Percentiles rank a stretch among this genome's conserved stretches.
Conservation (phyloP, 1,140 invertebrate genomes). For the Sinonovacula constricta region DNA sequence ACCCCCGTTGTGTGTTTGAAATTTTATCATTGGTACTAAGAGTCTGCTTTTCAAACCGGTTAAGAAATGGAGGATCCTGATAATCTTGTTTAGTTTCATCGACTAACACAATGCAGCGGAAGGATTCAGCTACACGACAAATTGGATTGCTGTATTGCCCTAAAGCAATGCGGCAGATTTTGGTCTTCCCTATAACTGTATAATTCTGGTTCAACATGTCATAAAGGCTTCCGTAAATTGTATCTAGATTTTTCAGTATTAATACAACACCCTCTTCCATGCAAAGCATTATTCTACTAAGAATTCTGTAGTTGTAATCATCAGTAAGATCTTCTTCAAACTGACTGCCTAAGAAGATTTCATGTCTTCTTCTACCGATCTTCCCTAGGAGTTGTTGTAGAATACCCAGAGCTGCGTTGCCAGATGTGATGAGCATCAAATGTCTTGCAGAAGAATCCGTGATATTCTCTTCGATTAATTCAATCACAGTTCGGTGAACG, state of each 20-base stretch:
- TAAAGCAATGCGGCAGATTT: slow-evolving; percentile 64
- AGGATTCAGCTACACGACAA: slow-evolving; percentile 67
- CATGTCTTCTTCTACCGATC: slow-evolving; percentile 34
- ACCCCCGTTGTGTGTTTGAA: slow-evolving; percentile 4
- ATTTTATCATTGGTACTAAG: slow-evolving; percentile 56
- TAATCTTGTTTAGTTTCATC: slow-evolving; percentile 62
- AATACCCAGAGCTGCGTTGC: slow-evolving; percentile 59
- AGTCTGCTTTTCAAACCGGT: slow-evolving; percentile 71
- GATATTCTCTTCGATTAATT: slow-evolving; percentile 61
- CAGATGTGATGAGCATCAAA: slow-evolving; percentile 62
- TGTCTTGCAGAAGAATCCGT: slow-evolving; percentile 54
- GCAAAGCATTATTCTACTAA: slow-evolving; percentile 69
- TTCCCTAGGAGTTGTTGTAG: slow-evolving; percentile 50
- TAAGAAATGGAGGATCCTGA: slow-evolving; percentile 67
- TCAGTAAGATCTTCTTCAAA: slow-evolving; percentile 68
- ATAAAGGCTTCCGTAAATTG: slow-evolving; percentile 71
- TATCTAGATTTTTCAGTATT: slow-evolving; percentile 67
- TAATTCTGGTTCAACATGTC: slow-evolving; percentile 74
- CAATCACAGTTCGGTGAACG: slow-evolving; percentile 13
- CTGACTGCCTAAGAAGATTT: slow-evolving; percentile 66
- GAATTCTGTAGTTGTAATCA: slow-evolving; percentile 68
- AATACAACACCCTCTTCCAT: slow-evolving; percentile 70
- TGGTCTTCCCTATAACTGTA: slow-evolving; percentile 66
- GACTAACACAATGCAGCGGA: slow-evolving; percentile 69
- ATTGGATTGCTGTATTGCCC: slow-evolving; percentile 70